Percentiles rank a stretch among this genome's conserved stretches.
Evolutionary conservation across 1,140 invertebrate genomes (phyloP).

Genomic region (Leptonema lineaticorne): DNA sequence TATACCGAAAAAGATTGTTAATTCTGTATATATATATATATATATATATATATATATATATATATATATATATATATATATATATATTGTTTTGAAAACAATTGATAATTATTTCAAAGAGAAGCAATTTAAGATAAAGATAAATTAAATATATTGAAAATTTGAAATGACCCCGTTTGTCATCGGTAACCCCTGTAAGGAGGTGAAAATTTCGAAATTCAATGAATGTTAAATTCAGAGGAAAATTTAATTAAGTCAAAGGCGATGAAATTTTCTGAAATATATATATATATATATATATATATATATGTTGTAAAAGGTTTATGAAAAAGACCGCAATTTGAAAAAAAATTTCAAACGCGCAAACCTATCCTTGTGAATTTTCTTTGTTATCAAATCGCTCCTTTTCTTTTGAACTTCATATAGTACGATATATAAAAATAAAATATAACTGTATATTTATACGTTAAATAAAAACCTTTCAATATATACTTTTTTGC

Average conservation of each 20-base stretch:
- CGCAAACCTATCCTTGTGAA: neutral
- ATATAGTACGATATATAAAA: too few relatives aligned
- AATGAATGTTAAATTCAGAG: neutral
- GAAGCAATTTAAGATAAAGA: neutral
- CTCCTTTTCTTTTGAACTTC: too few relatives aligned
- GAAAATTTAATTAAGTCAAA: conserved; percentile 7
- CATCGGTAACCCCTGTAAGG: neutral
- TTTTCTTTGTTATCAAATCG: neutral
- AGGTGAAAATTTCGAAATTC: neutral
- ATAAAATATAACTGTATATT: too few relatives aligned
- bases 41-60: neutral
- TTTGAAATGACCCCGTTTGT: neutral
- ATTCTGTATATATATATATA: neutral
- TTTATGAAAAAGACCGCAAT: neutral
- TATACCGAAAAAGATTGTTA: too few relatives aligned
- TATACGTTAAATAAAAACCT: too few relatives aligned
- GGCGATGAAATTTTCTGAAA: neutral
- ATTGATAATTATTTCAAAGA: too few relatives aligned
- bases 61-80: neutral
- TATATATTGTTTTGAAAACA: neutral
- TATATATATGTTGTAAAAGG: neutral
- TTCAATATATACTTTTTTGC: too few relatives aligned
- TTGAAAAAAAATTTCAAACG: conserved; percentile 12
- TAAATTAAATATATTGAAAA: neutral
- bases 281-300: neutral